These are phyloP conservation scores for Caenorhabditis latens DNA, from an alignment of 1,140 invertebrate genomes.

Conservation along the genomic window DNA sequence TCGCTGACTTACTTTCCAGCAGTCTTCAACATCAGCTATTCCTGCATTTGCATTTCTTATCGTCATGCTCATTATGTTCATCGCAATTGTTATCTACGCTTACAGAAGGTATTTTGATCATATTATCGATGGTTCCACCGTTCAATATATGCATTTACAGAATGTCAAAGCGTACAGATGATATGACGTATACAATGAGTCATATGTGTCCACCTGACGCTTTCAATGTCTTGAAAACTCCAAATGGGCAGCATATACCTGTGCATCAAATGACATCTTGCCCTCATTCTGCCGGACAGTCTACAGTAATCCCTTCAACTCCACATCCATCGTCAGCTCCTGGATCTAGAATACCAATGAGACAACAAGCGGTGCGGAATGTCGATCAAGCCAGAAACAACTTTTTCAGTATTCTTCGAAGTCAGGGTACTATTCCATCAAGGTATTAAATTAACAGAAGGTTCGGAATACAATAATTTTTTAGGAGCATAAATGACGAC, in stretches of 20 bases:
- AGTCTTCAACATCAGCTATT: conserved; percentile 44
- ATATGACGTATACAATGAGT: conserved; percentile 40
- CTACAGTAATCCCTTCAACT: not conserved
- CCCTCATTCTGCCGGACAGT: not conserved
- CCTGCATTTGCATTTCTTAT: conserved; percentile 31
- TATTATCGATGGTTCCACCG: not conserved
- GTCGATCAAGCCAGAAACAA: conserved; percentile 8
- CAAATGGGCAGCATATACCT: conserved; percentile 32
- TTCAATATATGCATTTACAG: not conserved
- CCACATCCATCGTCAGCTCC: conserved; percentile 36
- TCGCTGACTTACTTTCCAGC: conserved; percentile 3
- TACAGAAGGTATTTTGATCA: conserved; percentile 16
- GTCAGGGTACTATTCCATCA: conserved; percentile 34
- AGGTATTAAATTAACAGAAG: not conserved
- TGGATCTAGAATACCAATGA: conserved; percentile 28
- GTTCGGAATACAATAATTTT: not conserved
- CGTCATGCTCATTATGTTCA: conserved; percentile 37
- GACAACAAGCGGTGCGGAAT: conserved; percentile 28
- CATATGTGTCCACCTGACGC: conserved; percentile 45
- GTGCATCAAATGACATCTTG: conserved; percentile 25
- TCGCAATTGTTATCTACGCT: conserved; percentile 25
- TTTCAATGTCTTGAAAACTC: conserved; percentile 36
- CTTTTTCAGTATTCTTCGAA: conserved; percentile 50
- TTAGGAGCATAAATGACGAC: conserved; percentile 31
- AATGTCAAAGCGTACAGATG: conserved; percentile 34